Evolutionary conservation across 2,797 vertebrate species (phyloP).

Genomic region (Enteromius anoplus): DNA sequence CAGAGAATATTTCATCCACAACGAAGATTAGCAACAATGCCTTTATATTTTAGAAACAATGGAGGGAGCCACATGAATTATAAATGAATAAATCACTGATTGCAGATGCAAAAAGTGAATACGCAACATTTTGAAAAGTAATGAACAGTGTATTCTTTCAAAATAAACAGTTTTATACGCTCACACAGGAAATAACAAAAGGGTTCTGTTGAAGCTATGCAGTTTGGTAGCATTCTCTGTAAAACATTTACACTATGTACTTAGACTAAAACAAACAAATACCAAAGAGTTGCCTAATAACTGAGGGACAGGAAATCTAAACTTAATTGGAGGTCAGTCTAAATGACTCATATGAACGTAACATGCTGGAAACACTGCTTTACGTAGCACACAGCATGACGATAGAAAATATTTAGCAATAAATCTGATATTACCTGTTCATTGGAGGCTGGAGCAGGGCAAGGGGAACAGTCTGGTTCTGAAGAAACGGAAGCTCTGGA

Average conservation of each 20-base stretch:
- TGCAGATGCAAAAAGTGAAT: neutral
- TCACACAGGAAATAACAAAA: constrained; percentile 51
- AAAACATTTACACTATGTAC: constrained; percentile 61
- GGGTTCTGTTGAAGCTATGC: constrained; percentile 57
- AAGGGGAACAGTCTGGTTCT: constrained; percentile 72
- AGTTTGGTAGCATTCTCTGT: constrained; percentile 69
- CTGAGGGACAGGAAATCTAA: neutral
- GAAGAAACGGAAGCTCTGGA: constrained; percentile 73
- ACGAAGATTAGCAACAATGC: neutral
- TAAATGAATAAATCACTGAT: neutral
- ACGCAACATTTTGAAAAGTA: neutral
- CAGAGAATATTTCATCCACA: neutral
- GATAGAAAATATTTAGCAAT: neutral
- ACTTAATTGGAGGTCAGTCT: constrained; percentile 7
- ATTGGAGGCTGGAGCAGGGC: constrained; percentile 61
- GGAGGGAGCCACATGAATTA: neutral
- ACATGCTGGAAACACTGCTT: neutral
- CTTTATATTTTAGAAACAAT: neutral
- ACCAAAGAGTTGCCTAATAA: constrained; percentile 43
- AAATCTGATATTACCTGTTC: constrained; percentile 76
- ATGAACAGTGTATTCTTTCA: neutral
- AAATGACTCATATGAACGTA: neutral
- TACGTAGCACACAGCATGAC: neutral
- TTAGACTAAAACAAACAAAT: constrained; percentile 54
- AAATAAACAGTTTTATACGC: neutral